These are phyloP conservation scores for Glaucomys volans DNA, from an alignment of 2,113 vertebrate genomes.

Conservation along the genomic window DNA sequence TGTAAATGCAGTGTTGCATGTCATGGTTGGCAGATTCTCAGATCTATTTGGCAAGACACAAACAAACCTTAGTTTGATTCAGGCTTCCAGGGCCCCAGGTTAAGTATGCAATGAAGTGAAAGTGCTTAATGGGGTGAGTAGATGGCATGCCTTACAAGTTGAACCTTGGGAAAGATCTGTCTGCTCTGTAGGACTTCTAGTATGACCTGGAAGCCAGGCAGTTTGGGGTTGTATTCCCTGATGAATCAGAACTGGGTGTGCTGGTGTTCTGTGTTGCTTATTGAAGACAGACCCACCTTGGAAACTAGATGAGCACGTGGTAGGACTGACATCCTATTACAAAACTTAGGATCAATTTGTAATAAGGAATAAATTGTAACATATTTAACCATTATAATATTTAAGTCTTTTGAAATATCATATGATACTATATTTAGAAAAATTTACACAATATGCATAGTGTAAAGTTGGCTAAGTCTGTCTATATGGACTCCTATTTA, in stretches of 20 bases:
- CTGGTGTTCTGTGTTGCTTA: background rate
- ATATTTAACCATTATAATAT: background rate
- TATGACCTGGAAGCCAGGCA: background rate
- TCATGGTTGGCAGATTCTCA: background rate
- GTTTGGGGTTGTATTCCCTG: background rate
- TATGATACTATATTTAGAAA: constrained; percentile 6
- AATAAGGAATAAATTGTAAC: background rate
- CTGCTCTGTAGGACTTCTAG: background rate
- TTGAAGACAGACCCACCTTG: constrained; percentile 37
- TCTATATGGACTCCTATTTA: background rate
- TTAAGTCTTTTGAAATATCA: constrained; percentile 52
- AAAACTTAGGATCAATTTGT: constrained; percentile 27
- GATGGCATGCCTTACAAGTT: background rate
- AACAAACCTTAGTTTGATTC: background rate
- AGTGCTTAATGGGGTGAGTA: background rate
- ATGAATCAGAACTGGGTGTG: background rate
- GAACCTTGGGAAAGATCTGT: background rate
- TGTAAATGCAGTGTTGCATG: background rate
- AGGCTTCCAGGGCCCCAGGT: background rate
- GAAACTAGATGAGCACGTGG: background rate
- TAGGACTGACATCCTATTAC: background rate
- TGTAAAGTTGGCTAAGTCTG: constrained; percentile 1
- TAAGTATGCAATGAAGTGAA: background rate
- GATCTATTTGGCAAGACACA: background rate
- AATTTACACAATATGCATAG: background rate